A percentile compares a stretch with the other conserved stretches of the same genome.
phyloP scores from a whole-genome alignment of 2,888 invertebrate species.

The Drosophila nr. medialis region DNA sequence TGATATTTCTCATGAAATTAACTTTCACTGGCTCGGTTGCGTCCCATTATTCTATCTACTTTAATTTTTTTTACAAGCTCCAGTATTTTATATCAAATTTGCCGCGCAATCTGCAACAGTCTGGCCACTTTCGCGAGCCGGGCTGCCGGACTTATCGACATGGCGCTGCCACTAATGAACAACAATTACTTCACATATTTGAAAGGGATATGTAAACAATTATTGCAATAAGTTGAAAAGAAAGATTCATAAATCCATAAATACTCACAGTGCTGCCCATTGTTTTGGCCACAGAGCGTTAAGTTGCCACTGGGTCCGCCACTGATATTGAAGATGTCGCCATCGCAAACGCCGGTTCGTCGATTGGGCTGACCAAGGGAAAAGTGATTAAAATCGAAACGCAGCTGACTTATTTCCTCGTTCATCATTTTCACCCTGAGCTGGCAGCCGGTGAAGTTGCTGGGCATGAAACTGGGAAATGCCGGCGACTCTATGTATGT shows the following conservation, averaged over 20 bases:
- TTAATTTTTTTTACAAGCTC: not conserved
- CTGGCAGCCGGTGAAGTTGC: conserved; percentile 88
- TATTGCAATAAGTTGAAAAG: not conserved
- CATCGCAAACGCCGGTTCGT: conserved; percentile 91
- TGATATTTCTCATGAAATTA: not conserved
- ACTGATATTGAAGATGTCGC: conserved; percentile 88
- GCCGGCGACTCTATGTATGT: conserved; percentile 93
- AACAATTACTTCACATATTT: not conserved
- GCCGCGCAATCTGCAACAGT: not conserved
- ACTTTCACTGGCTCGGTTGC: not conserved
- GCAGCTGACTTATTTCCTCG: conserved; percentile 92
- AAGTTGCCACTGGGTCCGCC: conserved; percentile 87
- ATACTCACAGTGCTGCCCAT: conserved; percentile 91
- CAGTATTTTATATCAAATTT: not conserved
- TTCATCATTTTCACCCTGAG: conserved; percentile 91
- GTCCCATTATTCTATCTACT: not conserved
- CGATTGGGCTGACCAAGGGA: conserved; percentile 93
- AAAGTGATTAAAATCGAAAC: conserved; percentile 93
- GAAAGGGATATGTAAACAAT: too few relatives aligned
- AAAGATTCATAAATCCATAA: not conserved
- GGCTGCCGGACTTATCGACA: not conserved
- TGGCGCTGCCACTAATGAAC: not conserved
- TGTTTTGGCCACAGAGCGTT: conserved; percentile 92
- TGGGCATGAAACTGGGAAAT: conserved; percentile 90
- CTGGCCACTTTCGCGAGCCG: not conserved